Evolutionary conservation across 2,888 invertebrate genomes (phyloP).

Genomic region (Sarcophaga variegata): DNA sequence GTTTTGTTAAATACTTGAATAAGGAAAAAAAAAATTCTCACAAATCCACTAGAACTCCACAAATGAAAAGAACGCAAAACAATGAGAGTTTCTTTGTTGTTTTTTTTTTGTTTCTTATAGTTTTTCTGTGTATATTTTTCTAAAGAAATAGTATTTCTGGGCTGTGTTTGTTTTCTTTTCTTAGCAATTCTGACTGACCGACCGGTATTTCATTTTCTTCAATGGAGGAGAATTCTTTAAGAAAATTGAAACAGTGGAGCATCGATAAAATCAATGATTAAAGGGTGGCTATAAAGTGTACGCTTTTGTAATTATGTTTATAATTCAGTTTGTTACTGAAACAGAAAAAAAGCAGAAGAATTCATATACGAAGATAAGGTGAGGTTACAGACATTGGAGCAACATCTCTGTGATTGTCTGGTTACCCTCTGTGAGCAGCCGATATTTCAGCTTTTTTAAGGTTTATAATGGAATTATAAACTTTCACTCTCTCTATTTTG

Average conservation of each 20-base stretch:
- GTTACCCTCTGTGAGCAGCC: too few relatives aligned
- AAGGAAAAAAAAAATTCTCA: conserved; percentile 38
- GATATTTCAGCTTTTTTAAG: too few relatives aligned
- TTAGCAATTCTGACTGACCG: conserved; percentile 11
- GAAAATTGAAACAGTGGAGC: background rate
- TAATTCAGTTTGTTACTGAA: too few relatives aligned
- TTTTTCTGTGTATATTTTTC: too few relatives aligned
- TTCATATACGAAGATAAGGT: too few relatives aligned
- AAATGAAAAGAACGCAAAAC: conserved; percentile 29
- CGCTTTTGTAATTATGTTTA: too few relatives aligned
- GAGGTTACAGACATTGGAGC: too few relatives aligned
- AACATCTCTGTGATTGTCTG: too few relatives aligned
- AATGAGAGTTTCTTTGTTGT: background rate
- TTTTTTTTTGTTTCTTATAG: conserved; percentile 11
- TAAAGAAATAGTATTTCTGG: conserved; percentile 41
- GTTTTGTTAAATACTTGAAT: background rate
- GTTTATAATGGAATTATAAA: too few relatives aligned
- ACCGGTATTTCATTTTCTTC: conserved; percentile 35
- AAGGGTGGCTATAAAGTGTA: too few relatives aligned
- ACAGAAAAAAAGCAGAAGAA: too few relatives aligned
- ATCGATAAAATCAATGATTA: background rate
- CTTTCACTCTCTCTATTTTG: too few relatives aligned
- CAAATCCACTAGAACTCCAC: conserved; percentile 21
- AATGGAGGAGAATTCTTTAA: conserved; percentile 21
- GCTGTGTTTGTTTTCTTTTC: background rate